Evolutionary conservation across 1,140 invertebrate genomes (phyloP).

Genomic region (Drosophila trapezifrons): DNA sequence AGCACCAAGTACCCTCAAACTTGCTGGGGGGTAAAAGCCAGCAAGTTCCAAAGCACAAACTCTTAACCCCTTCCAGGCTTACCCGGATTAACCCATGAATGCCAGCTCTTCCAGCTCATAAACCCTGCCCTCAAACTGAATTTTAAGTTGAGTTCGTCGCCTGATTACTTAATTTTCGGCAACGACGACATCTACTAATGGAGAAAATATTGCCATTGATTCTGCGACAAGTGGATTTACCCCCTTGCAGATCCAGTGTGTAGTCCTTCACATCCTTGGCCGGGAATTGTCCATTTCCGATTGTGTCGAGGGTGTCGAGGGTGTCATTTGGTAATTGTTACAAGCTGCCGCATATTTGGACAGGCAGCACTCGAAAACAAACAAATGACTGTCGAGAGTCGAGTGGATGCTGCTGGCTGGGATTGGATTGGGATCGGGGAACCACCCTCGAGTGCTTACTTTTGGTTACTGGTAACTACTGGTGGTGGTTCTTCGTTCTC

Average conservation of each 20-base stretch:
- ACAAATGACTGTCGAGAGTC: slow-evolving; percentile 59
- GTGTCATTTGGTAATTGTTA: slow-evolving; percentile 83
- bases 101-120: slow-evolving; percentile 69
- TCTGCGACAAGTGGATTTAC: slow-evolving; percentile 71
- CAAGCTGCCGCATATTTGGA: slow-evolving; percentile 82
- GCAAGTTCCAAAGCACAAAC: neutral
- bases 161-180: slow-evolving; percentile 55
- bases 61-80: slow-evolving; percentile 18
- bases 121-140: slow-evolving; percentile 55
- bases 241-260: neutral
- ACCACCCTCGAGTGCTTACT: slow-evolving; percentile 44
- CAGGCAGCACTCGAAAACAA: slow-evolving; percentile 71
- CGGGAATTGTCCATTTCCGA: slow-evolving; percentile 37
- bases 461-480: slow-evolving; percentile 17
- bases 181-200: slow-evolving; percentile 60
- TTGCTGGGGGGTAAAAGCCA: neutral
- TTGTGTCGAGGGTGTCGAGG: slow-evolving; percentile 56
- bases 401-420: slow-evolving; percentile 12
- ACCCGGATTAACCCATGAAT: slow-evolving; percentile 9
- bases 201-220: slow-evolving; percentile 78
- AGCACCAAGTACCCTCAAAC: neutral
- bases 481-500: slow-evolving; percentile 1
- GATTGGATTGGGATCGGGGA: slow-evolving; percentile 18
- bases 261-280: no score
- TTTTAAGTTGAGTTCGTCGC: slow-evolving; percentile 60